A percentile compares a stretch with the other conserved stretches of the same genome.
Evolutionary conservation across 2,888 invertebrate species (phyloP).

Genomic region (Magallana nippona): DNA sequence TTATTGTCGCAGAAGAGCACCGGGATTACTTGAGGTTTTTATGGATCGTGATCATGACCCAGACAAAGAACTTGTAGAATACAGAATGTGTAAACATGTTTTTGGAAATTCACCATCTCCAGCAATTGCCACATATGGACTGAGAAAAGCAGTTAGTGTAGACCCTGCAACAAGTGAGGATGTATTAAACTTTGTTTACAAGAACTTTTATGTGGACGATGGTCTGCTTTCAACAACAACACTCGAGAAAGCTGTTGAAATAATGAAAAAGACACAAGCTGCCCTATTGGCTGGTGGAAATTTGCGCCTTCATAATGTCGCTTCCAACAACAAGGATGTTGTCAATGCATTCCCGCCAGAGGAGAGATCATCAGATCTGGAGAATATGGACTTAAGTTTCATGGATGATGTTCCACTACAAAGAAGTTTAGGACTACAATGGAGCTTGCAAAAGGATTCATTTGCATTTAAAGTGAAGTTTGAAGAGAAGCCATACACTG

Average conservation of each 20-base stretch:
- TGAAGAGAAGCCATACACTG: constrained; percentile 36
- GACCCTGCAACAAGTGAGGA: neutral
- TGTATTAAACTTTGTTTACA: constrained; percentile 46
- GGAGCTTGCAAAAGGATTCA: constrained; percentile 38
- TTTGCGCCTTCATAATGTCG: constrained; percentile 51
- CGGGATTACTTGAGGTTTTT: constrained; percentile 51
- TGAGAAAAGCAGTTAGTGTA: constrained; percentile 40
- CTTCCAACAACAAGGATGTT: constrained; percentile 42
- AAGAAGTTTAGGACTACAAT: constrained; percentile 43
- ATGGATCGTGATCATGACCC: constrained; percentile 47
- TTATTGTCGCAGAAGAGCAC: constrained; percentile 45
- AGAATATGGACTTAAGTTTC: constrained; percentile 41
- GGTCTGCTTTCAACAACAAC: constrained; percentile 45
- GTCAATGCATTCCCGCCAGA: constrained; percentile 45
- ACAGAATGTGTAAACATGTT: constrained; percentile 52
- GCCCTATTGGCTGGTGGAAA: constrained; percentile 47
- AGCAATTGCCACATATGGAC: constrained; percentile 49
- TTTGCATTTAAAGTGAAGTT: constrained; percentile 28
- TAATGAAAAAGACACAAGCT: constrained; percentile 45
- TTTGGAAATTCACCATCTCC: constrained; percentile 53
- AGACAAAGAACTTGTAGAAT: constrained; percentile 38
- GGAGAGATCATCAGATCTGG: constrained; percentile 42
- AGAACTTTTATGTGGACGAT: constrained; percentile 57
- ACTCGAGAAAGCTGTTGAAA: neutral
- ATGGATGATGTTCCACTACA: constrained; percentile 39